phyloP scores from a whole-genome alignment of 2,113 vertebrate genomes.

The Sinocyclocheilus anophthalmus region DNA sequence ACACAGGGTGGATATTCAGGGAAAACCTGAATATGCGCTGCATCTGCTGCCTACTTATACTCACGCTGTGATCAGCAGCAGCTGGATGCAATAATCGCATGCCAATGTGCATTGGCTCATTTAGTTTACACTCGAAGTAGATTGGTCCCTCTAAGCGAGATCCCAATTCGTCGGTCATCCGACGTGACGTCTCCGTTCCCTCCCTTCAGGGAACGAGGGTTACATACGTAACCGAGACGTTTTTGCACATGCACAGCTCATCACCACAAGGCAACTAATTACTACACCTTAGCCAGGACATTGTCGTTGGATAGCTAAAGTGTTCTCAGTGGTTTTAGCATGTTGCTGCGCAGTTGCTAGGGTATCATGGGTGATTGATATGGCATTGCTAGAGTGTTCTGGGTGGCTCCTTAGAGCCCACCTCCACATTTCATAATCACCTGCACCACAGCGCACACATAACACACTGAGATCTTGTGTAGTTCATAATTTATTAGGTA shows the following conservation, averaged over 20 bases:
- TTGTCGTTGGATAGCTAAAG: background rate
- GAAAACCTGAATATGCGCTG: too few relatives aligned
- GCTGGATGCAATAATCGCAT: too few relatives aligned
- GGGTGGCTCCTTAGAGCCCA: background rate
- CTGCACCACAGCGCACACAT: background rate
- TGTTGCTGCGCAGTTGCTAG: background rate
- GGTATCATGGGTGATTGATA: background rate
- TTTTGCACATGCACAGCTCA: background rate
- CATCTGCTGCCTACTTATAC: too few relatives aligned
- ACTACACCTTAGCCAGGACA: background rate
- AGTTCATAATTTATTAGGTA: conserved; percentile 29
- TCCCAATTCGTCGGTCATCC: too few relatives aligned
- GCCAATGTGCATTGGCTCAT: too few relatives aligned
- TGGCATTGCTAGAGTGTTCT: background rate
- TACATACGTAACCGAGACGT: too few relatives aligned
- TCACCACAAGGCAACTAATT: background rate
- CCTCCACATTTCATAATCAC: background rate
- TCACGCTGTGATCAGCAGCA: too few relatives aligned
- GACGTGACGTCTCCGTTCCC: too few relatives aligned
- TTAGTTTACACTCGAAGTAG: too few relatives aligned
- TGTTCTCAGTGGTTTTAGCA: background rate
- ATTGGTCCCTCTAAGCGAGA: too few relatives aligned
- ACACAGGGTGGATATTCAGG: too few relatives aligned
- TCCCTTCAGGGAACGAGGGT: too few relatives aligned
- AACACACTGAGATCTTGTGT: background rate